Conservation (phyloP, 1,140 invertebrate species). For the Onthophagus taurus region DNA sequence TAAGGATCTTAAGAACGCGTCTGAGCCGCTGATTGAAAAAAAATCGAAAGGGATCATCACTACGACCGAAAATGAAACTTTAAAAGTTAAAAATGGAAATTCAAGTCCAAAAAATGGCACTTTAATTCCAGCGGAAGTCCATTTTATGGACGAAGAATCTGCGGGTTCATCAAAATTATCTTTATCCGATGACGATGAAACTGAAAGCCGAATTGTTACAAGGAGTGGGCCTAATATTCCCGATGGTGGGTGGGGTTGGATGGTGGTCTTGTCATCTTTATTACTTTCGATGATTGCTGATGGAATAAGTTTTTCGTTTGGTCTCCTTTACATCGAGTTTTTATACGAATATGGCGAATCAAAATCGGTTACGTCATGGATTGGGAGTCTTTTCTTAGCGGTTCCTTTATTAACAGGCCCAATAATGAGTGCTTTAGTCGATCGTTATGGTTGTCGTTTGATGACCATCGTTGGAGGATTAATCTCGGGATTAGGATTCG, state of each 20-base stretch:
- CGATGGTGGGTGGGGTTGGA: constrained; percentile 77
- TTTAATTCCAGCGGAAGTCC: too few relatives aligned
- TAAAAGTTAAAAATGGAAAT: neutral
- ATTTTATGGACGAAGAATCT: constrained; percentile 1
- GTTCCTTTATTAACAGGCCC: constrained; percentile 81
- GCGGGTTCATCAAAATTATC: neutral
- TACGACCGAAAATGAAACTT: too few relatives aligned
- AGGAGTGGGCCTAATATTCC: constrained; percentile 53
- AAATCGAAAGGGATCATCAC: too few relatives aligned
- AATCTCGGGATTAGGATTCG: constrained; percentile 68
- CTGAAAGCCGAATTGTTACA: constrained; percentile 33
- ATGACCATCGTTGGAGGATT: constrained; percentile 72
- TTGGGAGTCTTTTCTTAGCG: constrained; percentile 79
- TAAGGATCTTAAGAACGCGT: too few relatives aligned
- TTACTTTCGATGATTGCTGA: constrained; percentile 90
- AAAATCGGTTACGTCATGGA: constrained; percentile 78
- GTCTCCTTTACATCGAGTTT: constrained; percentile 79
- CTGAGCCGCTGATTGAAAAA: too few relatives aligned
- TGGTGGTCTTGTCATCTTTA: constrained; percentile 76
- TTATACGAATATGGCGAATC: constrained; percentile 72
- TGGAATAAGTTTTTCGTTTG: constrained; percentile 89
- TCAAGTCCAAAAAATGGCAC: neutral
- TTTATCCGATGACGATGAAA: neutral
- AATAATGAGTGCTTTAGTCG: constrained; percentile 75
- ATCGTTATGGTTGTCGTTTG: constrained; percentile 63